Evolutionary conservation across 2,888 invertebrate species (phyloP), one percentile per base, ranked within the genome.

Genomic region (Cactoblastis cactorum): DNA sequence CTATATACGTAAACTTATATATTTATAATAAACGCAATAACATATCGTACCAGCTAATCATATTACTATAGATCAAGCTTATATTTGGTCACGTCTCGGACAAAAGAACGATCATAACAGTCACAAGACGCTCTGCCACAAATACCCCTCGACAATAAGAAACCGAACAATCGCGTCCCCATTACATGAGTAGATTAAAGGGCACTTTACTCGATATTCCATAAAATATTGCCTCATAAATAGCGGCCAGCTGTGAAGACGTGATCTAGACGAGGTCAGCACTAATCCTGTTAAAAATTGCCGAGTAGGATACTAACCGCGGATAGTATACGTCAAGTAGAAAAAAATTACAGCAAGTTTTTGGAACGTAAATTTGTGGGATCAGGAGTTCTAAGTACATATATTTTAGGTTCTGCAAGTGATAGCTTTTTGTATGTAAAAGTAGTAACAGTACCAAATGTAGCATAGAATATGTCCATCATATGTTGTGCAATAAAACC

Each of bases 181-280:
- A 85, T 87, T 88, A 87, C 84, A 83, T 81, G 67, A 84, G 85
- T 81, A 86, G 88, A 89, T 89, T 89, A 88, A 86, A 87, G 84
- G 74, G 79, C 83, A 87, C 87, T 89, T 86, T 83, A 80, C 85
- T 84, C 88, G 78, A 88, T 89, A 89, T 89, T 86, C 86, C 83
- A 70, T 88, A 79, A 89, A 84, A 87, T 89, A 89, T 88, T 77
- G 80, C 86, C 80, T 70, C 88, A 81, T 89, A 89, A 89, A 85
- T 86, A 83, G 75, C 65, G 78, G 80, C 80, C 76, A 78, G 80
- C 71, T 69, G 80, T 74, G 75, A 70, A 80, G 81, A 87, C 85
- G 86, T 86, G 88, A 87, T 85, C 85, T 75, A 78, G 76, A 69
- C 69, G 67, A 65, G 69, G 67, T 65, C 61, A 63, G 69, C n/a